These are phyloP conservation scores for Albula goreensis DNA, from an alignment of 2,113 vertebrate species.

Conservation along the genomic window DNA sequence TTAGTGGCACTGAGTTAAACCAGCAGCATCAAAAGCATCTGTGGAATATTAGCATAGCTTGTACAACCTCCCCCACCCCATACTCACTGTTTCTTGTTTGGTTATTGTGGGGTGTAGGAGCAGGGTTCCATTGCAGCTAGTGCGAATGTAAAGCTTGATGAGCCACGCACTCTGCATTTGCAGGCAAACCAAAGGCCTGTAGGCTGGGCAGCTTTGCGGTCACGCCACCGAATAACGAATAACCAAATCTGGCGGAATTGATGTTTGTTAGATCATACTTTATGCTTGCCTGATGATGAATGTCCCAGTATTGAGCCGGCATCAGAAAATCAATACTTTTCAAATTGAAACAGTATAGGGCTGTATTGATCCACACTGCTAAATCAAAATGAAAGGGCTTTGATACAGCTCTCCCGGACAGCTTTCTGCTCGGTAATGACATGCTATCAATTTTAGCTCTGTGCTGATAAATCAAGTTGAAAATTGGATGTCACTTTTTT, in stretches of 20 bases:
- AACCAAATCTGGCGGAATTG: constrained; percentile 54
- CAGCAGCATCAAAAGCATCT: constrained; percentile 18
- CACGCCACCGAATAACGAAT: constrained; percentile 52
- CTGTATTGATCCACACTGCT: constrained; percentile 90
- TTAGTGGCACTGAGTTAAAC: background rate
- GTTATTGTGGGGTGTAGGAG: constrained; percentile 24
- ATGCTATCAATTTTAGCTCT: constrained; percentile 98
- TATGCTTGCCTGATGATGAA: constrained; percentile 88
- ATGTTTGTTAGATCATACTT: constrained; percentile 66
- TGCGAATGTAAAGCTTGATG: no score
- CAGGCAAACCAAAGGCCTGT: constrained; percentile 29
- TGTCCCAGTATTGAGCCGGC: constrained; percentile 81
- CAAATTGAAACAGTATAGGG: constrained; percentile 99
- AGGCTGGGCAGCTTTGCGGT: constrained; percentile 37
- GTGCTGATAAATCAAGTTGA: constrained; percentile 99
- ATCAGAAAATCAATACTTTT: constrained; percentile 95
- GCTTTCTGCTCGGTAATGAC: constrained; percentile 87
- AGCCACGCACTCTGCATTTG: no score
- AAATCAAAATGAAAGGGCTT: constrained; percentile 92
- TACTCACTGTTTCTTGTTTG: constrained; percentile 5
- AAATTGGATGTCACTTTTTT: constrained; percentile 98
- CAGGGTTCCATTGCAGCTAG: background rate
- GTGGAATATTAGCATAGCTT: constrained; percentile 25
- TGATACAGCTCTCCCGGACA: constrained; percentile 92
- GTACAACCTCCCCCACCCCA: background rate